phyloP scores from a whole-genome alignment of 2,797 vertebrate genomes.

The Myiotriccus ornatus region DNA sequence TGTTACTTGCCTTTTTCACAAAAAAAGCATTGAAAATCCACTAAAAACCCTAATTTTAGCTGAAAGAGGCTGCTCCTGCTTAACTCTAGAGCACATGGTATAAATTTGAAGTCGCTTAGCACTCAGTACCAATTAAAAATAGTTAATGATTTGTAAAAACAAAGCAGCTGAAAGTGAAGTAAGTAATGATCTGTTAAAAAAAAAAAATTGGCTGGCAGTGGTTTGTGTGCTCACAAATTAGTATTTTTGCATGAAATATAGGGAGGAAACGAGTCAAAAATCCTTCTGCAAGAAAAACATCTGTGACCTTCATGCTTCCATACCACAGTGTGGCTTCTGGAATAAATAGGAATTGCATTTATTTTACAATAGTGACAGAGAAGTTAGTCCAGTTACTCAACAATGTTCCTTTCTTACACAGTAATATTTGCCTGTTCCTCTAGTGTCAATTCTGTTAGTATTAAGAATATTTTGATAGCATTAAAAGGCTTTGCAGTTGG shows the following conservation, averaged over 20 bases:
- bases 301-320: neutral
- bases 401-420: neutral
- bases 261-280: neutral
- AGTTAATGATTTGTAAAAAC: neutral
- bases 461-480: neutral
- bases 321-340: neutral
- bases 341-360: neutral
- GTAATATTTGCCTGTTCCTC: slow-evolving; percentile 5
- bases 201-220: neutral
- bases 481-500: neutral
- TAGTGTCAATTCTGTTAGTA: slow-evolving; percentile 36
- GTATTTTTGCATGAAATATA: neutral
- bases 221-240: neutral
- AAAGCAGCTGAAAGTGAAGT: neutral
- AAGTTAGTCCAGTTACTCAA: neutral
- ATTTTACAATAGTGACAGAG: neutral
- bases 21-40: neutral
- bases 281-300: neutral
- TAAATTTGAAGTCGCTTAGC: neutral
- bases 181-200: neutral
- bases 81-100: neutral
- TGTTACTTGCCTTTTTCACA: neutral
- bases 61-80: neutral
- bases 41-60: neutral
- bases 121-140: neutral